Percentiles rank a stretch among this genome's conserved stretches.
Conservation (phyloP, 2,888 invertebrate genomes). For the Ceraclea dissimilis region DNA sequence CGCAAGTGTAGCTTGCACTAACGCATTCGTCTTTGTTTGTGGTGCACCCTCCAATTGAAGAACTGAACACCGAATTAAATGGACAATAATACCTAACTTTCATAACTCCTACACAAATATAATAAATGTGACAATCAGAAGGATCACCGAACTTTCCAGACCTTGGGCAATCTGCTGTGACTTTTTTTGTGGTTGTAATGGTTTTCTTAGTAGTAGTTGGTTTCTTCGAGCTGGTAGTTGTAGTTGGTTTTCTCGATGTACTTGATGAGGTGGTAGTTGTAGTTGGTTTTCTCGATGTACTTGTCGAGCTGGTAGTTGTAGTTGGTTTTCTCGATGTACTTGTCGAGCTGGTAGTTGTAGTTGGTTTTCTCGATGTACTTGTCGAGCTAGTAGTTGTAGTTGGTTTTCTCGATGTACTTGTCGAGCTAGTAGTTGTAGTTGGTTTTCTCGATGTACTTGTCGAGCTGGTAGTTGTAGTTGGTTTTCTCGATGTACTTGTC, state of each 20-base stretch:
- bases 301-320: background rate
- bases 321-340: background rate
- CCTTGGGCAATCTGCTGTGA: constrained; percentile 1
- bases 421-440: background rate
- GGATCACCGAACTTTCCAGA: constrained; percentile 6
- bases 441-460: background rate
- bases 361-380: background rate
- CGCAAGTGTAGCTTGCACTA: constrained; percentile 1
- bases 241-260: background rate
- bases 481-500: background rate
- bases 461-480: background rate
- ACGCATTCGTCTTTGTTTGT: constrained; percentile 3
- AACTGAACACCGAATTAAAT: constrained; percentile 4
- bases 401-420: background rate
- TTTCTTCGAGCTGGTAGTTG: background rate
- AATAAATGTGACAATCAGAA: constrained; percentile 10
- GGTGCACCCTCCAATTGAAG: background rate
- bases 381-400: constrained; percentile 22
- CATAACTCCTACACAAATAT: constrained; percentile 5
- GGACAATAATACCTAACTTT: constrained; percentile 1
- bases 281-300: background rate
- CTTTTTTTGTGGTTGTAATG: constrained; percentile 22
- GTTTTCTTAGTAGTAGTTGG: background rate
- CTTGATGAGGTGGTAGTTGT: background rate
- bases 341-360: constrained; percentile 2